Base-by-base conservation (phyloP, 1,140 invertebrate species). In the Zaprionus ornatus region DNA sequence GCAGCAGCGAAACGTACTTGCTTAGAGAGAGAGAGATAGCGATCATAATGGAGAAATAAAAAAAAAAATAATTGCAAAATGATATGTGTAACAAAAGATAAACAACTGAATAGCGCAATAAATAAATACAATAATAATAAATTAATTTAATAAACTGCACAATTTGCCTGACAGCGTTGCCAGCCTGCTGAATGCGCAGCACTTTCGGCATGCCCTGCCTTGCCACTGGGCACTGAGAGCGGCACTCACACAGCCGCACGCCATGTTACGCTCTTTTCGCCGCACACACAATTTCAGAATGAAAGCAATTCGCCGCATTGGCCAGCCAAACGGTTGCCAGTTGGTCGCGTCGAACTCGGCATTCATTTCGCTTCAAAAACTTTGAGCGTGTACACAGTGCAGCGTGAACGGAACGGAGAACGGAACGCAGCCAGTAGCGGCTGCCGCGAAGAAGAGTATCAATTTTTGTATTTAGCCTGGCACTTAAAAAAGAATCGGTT, bases 291-390 rank as follows among this genome's bases (percentile, higher is more conserved):
- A 74, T 82, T 82, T 82, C 74, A 82, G 80, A 82, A 90, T 87
- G 76, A 87, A 84, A 81, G 64, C 72, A 75, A 60, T 87, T 77
- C 73, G 82, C 86, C 85, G 82, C 69, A 67, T 74, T 79, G 76
- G 81, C 74, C 80, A 86, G 64, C 15, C 61, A 56, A 77, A 66
- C 62, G 74, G 63, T 73, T 68, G 72, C 55, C 71, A 74, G 72
- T 62, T 56, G 54, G 60, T 78, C 55, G 71, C 75, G 5, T 62
- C 56, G 61, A 69, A 75, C 66, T 69, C 72, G 76, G 79, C 74
- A 76, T 85, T 91, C 81, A 91, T 91, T 91, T 91, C 83, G 81
- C 87, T 85, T 84, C 69, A 91, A 91, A 91, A 87, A 75, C 76
- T 79, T 80, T 77, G 70, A 76, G 71, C 67, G 70, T 78, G 67